These are phyloP conservation scores for Protophormia terraenovae DNA, from an alignment of 2,888 invertebrate genomes.

Conservation along the genomic window DNA sequence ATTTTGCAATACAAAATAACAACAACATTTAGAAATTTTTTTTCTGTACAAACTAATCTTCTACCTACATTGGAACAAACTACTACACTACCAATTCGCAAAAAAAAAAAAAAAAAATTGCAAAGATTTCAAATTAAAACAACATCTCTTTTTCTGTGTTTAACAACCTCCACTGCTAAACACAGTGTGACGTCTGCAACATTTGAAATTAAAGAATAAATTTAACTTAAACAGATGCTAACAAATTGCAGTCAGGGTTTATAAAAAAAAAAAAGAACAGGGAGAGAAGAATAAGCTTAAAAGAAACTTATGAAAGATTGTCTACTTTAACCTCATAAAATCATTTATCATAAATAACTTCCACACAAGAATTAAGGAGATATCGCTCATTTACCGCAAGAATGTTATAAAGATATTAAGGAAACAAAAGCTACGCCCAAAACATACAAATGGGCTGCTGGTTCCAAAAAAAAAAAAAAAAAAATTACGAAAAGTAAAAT, in stretches of 20 bases:
- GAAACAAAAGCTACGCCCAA: too few species aligned
- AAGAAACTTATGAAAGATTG: too few species aligned
- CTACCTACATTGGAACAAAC: conserved; percentile 48
- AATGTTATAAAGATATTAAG: too few species aligned
- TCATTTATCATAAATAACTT: too few species aligned
- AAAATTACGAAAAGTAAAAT: too few species aligned
- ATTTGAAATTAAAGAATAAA: neutral
- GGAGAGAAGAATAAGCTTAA: too few species aligned
- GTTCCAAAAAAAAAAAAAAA: too few species aligned
- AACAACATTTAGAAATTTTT: conserved; percentile 45
- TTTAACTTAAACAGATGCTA: neutral
- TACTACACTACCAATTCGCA: neutral
- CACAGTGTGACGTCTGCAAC: conserved; percentile 31
- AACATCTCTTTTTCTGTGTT: conserved; percentile 17
- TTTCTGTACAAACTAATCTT: conserved; percentile 46
- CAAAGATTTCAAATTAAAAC: conserved; percentile 35
- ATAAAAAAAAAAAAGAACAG: neutral
- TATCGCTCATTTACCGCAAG: too few species aligned
- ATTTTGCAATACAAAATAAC: conserved; percentile 41
- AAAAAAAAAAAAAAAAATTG: neutral
- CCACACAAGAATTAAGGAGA: too few species aligned
- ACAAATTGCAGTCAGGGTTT: neutral
- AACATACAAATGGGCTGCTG: too few species aligned
- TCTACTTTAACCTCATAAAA: too few species aligned
- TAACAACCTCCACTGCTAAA: conserved; percentile 23